Evolutionary conservation across 1,140 invertebrate genomes (phyloP).

Genomic region (Zaprionus ornatus): DNA sequence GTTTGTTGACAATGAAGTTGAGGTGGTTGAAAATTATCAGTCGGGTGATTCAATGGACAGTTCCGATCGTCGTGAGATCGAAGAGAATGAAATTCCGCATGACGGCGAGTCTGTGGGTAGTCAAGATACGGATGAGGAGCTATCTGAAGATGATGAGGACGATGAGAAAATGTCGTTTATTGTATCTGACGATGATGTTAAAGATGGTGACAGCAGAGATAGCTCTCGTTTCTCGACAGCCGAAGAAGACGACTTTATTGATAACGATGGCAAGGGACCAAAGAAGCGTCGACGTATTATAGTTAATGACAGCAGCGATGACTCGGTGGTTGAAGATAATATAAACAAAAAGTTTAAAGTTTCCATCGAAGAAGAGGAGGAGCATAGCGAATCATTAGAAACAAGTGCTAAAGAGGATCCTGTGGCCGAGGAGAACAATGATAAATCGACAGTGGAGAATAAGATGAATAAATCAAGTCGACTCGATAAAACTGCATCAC

Average conservation of each 20-base stretch:
- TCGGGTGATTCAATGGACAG: slow-evolving; percentile 76
- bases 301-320: slow-evolving; percentile 36
- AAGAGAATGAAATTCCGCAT: slow-evolving; percentile 58
- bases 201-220: slow-evolving; percentile 21
- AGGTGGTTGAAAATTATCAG: slow-evolving; percentile 51
- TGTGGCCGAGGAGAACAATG: neutral
- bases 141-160: slow-evolving; percentile 26
- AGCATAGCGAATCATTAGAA: neutral
- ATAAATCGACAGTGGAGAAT: neutral
- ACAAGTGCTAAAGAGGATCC: neutral
- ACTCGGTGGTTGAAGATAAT: slow-evolving; percentile 6
- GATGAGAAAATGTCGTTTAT: slow-evolving; percentile 66
- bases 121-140: slow-evolving; percentile 59
- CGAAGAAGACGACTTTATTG: slow-evolving; percentile 23
- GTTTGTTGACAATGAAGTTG: slow-evolving; percentile 60
- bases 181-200: slow-evolving; percentile 54
- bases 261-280: neutral
- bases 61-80: slow-evolving; percentile 53
- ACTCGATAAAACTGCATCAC: slow-evolving; percentile 2
- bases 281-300: slow-evolving; percentile 56
- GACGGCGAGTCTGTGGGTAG: slow-evolving; percentile 76
- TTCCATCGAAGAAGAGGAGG: neutral
- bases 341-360: neutral
- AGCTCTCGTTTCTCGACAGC: slow-evolving; percentile 39
- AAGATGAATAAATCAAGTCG: neutral